Conservation (phyloP, 2,113 vertebrate species). For the Abramis brama region DNA sequence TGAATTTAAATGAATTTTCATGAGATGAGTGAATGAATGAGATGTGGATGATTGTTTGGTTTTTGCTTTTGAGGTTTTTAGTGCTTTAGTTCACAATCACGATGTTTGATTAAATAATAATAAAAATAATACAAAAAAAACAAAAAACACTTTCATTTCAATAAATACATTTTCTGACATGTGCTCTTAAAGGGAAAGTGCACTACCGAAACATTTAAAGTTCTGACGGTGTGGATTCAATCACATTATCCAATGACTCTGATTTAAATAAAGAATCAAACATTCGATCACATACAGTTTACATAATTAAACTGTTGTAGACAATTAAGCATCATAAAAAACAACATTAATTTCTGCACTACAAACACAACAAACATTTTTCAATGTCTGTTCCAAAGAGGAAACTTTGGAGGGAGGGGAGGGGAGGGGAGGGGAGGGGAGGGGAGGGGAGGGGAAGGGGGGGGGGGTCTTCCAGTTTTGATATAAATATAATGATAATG, state of each 20-base stretch:
- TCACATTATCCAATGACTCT: not conserved
- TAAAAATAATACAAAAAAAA: not conserved
- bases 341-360: slow-evolving; percentile 10
- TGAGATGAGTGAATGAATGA: slow-evolving; percentile 1
- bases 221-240: not conserved
- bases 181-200: slow-evolving; percentile 7
- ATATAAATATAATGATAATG: slow-evolving; percentile 34
- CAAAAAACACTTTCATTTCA: not conserved
- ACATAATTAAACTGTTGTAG: slow-evolving; percentile 28
- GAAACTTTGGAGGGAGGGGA: not conserved
- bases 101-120: slow-evolving; percentile 20
- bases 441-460: too few species aligned
- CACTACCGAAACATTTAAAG: not conserved
- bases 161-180: slow-evolving; percentile 13
- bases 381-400: not conserved
- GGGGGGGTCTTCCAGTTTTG: not conserved
- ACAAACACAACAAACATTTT: not conserved
- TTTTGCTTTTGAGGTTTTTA: slow-evolving; percentile 13
- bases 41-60: not conserved
- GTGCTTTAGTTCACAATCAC: slow-evolving; percentile 21
- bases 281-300: slow-evolving; percentile 18
- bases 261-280: slow-evolving; percentile 29
- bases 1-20: not conserved
- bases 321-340: not conserved
- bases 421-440: too few species aligned